Evolutionary conservation across 2,888 invertebrate genomes (phyloP).

Genomic region (Parnassius apollo): DNA sequence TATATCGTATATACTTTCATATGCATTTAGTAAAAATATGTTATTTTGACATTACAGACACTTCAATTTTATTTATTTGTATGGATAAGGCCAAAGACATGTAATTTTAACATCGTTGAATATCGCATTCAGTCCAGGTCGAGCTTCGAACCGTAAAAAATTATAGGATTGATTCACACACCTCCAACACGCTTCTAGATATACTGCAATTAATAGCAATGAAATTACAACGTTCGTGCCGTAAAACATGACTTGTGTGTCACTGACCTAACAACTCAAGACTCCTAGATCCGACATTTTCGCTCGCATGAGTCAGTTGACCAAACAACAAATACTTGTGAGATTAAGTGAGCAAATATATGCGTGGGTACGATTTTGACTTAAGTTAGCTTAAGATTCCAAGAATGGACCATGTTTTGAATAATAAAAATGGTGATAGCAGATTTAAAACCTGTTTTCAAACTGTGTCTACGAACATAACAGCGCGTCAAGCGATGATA

Average conservation of each 20-base stretch:
- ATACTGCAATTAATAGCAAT: slow-evolving; percentile 7
- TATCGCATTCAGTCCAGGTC: slow-evolving; percentile 2
- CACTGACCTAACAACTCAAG: slow-evolving; percentile 10
- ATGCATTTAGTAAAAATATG: too few species aligned
- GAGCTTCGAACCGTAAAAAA: slow-evolving; percentile 1
- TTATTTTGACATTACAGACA: too few species aligned
- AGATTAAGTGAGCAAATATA: background rate
- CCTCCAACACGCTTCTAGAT: slow-evolving; percentile 9
- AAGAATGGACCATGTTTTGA: slow-evolving; percentile 2
- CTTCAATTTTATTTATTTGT: too few species aligned
- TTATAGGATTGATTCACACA: slow-evolving; percentile 12
- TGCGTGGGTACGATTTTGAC: background rate
- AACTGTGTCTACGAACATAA: background rate
- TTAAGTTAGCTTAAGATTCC: background rate
- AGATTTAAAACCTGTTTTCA: background rate
- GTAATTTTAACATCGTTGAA: too few species aligned
- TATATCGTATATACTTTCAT: too few species aligned
- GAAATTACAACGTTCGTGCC: slow-evolving; percentile 2
- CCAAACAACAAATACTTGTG: background rate
- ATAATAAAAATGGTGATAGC: slow-evolving; percentile 1
- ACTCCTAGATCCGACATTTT: background rate
- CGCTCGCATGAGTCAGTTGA: slow-evolving; percentile 7
- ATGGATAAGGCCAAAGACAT: too few species aligned
- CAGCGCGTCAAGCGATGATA: background rate
- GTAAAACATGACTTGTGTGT: slow-evolving; percentile 8